phyloP scores from a whole-genome alignment of 2,113 vertebrate species.

The Acrocephalus arundinaceus region DNA sequence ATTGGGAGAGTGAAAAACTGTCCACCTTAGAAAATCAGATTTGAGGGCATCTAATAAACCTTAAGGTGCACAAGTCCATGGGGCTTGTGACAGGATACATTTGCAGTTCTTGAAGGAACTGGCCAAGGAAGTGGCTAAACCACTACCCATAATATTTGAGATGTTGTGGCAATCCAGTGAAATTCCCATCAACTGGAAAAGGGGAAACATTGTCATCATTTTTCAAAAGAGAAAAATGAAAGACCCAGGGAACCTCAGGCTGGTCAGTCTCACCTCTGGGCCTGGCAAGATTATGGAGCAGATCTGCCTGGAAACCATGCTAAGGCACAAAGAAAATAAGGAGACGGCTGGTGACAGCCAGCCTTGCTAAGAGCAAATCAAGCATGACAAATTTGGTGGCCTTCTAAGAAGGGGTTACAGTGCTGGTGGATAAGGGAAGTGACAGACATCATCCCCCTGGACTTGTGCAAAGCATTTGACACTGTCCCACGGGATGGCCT shows the following conservation, averaged over 20 bases:
- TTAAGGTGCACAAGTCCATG: background rate
- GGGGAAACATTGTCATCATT: background rate
- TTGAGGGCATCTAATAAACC: background rate
- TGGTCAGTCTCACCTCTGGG: background rate
- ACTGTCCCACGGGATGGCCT: background rate
- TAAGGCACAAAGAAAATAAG: background rate
- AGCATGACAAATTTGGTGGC: background rate
- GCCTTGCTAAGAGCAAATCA: background rate
- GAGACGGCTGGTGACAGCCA: background rate
- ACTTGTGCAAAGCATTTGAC: background rate
- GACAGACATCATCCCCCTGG: background rate
- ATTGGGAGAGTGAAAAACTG: background rate
- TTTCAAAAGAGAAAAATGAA: background rate
- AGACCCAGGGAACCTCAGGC: background rate
- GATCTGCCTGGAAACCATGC: background rate
- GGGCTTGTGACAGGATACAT: background rate
- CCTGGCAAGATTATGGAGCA: background rate
- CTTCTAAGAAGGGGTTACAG: background rate
- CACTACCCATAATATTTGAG: background rate
- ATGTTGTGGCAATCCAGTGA: background rate
- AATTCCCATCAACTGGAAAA: background rate
- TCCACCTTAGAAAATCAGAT: background rate
- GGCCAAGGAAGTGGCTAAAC: background rate
- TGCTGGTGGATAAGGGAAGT: background rate
- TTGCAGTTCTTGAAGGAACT: background rate